Base-by-base conservation (phyloP, 1,140 invertebrate genomes). In the Eupristina koningsbergeri region DNA sequence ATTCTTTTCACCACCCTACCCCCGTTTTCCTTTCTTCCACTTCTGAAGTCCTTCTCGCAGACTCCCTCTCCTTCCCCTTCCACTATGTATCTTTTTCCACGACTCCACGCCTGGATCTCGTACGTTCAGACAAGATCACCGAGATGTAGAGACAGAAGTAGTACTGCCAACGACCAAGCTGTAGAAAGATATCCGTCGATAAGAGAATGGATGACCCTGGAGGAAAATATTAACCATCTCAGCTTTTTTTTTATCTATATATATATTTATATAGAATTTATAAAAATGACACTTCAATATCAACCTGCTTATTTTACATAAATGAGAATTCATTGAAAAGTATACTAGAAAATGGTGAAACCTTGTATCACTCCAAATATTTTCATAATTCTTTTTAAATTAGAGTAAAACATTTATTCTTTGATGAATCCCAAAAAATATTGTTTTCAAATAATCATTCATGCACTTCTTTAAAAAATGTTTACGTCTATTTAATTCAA, bases 151-250 rank as follows among this genome's bases (percentile, higher is more conserved):
- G 47, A 1, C 5, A 39, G 39, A 34, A 67, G 73, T 15, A 36
- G 41, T 29, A 80, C 47, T 19, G 63, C 45, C 17, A 11, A 77
- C 71, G 22, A 77, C 58, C 41, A 29, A 77, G 64, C 73, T 36
- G 67, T 5, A 34, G 74, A 78, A 83, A 78, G 79, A 45, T 26
- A 83, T 22, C 73, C 73, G 22, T 47, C 22, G 64, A 83, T 83
- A 78, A 61, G 64, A 83, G 50, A 63, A 63, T 75, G 79, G 47
- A 81, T 67, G 79, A 81, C 67, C 47, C 36, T n/a, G 26, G 67
- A 41, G 15, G 76, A 83, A 78, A 64, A 74, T 69, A 74, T 82
- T 82, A 67, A 63, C 76, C 58, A 64, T 31, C 34, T 41, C 58
- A 34, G 17, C 11, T 58, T 64, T 41, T 61, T 78, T 45, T 61